Evolutionary conservation across 1,140 invertebrate genomes (phyloP).

Genomic region (Diachasmimorpha longicaudata): DNA sequence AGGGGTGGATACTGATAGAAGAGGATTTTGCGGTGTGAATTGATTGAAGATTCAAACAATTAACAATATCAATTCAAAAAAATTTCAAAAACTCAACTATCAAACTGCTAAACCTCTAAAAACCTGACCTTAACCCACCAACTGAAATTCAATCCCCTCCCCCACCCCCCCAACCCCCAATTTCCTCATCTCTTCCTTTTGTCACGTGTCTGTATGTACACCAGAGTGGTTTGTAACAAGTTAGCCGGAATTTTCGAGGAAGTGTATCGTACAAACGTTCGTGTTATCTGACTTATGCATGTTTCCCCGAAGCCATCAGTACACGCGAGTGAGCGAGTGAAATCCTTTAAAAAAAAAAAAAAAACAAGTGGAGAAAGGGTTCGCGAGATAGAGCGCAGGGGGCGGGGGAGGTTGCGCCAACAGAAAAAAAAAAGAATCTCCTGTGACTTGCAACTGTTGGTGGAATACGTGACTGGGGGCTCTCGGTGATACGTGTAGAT

Average conservation of each 20-base stretch:
- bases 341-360: constrained; percentile 16
- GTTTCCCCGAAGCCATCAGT: constrained; percentile 37
- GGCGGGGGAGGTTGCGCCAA: background rate
- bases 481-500: constrained; percentile 1
- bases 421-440: background rate
- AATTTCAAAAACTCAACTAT: too few relatives aligned
- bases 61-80: too few relatives aligned
- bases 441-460: constrained; percentile 5
- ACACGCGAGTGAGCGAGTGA: constrained; percentile 36
- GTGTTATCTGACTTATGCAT: constrained; percentile 52
- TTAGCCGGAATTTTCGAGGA: constrained; percentile 19
- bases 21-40: too few relatives aligned
- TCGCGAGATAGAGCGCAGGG: background rate
- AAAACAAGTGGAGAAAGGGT: background rate
- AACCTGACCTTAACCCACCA: background rate
- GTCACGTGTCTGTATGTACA: background rate
- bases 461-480: background rate
- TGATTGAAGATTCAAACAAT: too few relatives aligned
- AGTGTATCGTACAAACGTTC: constrained; percentile 17
- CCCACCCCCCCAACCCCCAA: background rate
- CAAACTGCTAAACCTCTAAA: background rate
- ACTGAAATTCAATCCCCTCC: background rate
- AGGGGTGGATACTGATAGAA: too few relatives aligned
- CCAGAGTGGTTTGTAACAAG: constrained; percentile 8
- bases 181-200: background rate